phyloP scores from a whole-genome alignment of 2,797 vertebrate species.

The Adrianichthys oophorus region DNA sequence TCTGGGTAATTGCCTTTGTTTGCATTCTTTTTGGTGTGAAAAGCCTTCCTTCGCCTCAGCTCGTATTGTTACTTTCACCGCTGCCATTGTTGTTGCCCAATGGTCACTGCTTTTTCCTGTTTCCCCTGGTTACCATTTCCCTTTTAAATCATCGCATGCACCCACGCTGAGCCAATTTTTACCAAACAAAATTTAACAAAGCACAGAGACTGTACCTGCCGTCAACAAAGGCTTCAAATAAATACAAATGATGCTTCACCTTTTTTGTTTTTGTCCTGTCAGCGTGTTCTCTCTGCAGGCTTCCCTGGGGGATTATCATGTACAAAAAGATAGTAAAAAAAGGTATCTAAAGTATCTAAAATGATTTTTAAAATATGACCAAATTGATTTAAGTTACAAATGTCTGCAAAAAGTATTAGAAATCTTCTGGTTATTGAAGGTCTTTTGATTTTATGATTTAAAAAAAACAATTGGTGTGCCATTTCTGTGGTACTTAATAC shows the following conservation, averaged over 20 bases:
- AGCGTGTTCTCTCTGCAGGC: no score
- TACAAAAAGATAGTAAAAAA: no score
- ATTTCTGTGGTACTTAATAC: no score
- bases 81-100: conserved; percentile 37
- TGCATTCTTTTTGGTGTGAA: conserved; percentile 21
- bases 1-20: conserved; percentile 54
- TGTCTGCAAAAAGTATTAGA: no score
- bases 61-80: conserved; percentile 43
- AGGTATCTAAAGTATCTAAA: no score
- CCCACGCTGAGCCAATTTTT: conserved; percentile 23
- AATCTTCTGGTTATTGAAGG: no score
- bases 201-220: conserved; percentile 10
- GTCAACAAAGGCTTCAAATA: conserved; percentile 11
- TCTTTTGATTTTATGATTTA: no score
- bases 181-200: conserved; percentile 44
- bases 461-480: no score
- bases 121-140: conserved; percentile 61
- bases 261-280: no score
- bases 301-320: no score
- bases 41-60: conserved; percentile 11
- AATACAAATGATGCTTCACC: conserved; percentile 4
- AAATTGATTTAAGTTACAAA: no score
- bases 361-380: no score
- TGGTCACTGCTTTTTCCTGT: conserved; percentile 44
- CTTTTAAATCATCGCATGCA: conserved; percentile 38